Conservation (phyloP, 2,888 invertebrate genomes). For the Patella caerulea region DNA sequence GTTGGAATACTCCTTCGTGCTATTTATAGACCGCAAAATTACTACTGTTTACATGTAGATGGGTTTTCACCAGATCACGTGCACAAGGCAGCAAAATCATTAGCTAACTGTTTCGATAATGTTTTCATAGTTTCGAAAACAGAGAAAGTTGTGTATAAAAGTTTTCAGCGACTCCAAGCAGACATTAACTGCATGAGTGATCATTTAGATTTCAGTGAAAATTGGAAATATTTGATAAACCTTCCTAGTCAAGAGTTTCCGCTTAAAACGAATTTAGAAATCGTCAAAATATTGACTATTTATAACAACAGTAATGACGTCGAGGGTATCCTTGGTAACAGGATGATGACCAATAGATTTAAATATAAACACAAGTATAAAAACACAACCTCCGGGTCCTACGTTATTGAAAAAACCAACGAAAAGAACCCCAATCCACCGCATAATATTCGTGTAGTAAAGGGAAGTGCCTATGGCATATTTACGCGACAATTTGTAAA, state of each 20-base stretch:
- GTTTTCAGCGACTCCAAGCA: constrained; percentile 64
- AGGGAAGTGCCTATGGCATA: constrained; percentile 69
- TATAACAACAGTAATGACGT: constrained; percentile 70
- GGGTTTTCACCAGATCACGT: constrained; percentile 44
- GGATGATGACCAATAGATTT: constrained; percentile 45
- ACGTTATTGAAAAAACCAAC: constrained; percentile 38
- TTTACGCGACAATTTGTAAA: constrained; percentile 67
- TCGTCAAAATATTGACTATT: constrained; percentile 66
- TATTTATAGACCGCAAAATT: constrained; percentile 66
- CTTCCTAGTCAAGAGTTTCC: constrained; percentile 69
- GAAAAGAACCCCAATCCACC: constrained; percentile 41
- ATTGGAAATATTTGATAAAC: constrained; percentile 70
- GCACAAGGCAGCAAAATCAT: constrained; percentile 44
- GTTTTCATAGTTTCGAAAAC: constrained; percentile 65
- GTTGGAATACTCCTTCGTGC: constrained; percentile 58
- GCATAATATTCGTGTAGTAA: constrained; percentile 43
- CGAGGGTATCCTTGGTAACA: constrained; percentile 61
- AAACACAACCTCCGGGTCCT: constrained; percentile 24
- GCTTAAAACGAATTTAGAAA: constrained; percentile 67
- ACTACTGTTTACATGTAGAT: constrained; percentile 70
- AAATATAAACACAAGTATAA: constrained; percentile 30
- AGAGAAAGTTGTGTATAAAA: constrained; percentile 66
- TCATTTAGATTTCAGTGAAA: constrained; percentile 39
- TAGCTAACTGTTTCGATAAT: constrained; percentile 65
- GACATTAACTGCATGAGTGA: constrained; percentile 70